Evolutionary conservation across 2,113 vertebrate genomes (phyloP).

Genomic region (Formicarius rufipectus): DNA sequence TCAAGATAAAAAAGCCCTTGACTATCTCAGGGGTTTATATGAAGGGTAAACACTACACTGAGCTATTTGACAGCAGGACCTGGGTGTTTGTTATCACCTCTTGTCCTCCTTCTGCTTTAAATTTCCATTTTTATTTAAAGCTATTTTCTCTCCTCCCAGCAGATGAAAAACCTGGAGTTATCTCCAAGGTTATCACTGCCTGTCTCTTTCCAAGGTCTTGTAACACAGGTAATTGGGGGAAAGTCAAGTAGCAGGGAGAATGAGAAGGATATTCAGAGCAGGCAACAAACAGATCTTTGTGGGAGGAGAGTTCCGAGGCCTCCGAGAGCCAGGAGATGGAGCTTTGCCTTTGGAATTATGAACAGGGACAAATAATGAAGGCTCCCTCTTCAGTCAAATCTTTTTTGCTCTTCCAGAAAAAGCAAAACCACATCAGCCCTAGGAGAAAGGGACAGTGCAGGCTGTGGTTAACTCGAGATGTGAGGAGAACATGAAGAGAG

Average conservation of each 20-base stretch:
- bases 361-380: neutral
- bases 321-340: neutral
- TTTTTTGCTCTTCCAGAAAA: neutral
- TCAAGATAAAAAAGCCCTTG: neutral
- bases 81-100: slow-evolving; percentile 2
- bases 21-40: neutral
- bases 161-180: neutral
- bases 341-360: neutral
- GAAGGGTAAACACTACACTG: neutral
- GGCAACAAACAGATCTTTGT: neutral
- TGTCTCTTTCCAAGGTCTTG: neutral
- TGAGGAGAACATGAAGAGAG: neutral
- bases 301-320: neutral
- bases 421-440: accelerated
- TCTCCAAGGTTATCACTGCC: neutral
- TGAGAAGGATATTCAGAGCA: neutral
- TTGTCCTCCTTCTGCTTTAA: neutral
- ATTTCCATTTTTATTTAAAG: slow-evolving; percentile 49
- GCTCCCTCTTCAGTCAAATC: neutral
- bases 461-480: neutral
- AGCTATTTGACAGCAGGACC: slow-evolving; percentile 17
- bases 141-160: slow-evolving; percentile 8
- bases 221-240: neutral
- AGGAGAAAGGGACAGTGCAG: neutral
- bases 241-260: neutral